Percentiles rank a stretch among this genome's conserved stretches.
phyloP scores from a whole-genome alignment of 2,888 invertebrate genomes.

The Chydorus sphaericus region DNA sequence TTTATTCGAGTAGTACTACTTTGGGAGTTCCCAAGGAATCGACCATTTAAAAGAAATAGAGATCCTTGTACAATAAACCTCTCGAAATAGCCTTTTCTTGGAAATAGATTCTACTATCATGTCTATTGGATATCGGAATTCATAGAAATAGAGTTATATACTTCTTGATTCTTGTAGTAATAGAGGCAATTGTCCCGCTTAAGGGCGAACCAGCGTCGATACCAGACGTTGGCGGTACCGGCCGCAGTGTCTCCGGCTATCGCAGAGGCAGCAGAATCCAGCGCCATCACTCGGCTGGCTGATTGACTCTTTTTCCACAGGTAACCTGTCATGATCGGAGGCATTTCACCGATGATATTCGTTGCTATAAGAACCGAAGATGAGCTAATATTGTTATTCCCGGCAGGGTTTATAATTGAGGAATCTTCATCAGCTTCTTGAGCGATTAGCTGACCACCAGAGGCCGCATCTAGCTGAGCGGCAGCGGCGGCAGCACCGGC shows the following conservation, averaged over 20 bases:
- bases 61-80: too few relatives aligned
- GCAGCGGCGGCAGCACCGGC: constrained; percentile 13
- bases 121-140: too few relatives aligned
- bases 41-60: too few relatives aligned
- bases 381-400: background rate
- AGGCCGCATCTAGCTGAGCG: background rate
- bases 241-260: too few relatives aligned
- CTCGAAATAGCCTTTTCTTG: too few relatives aligned
- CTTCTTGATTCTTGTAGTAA: constrained; percentile 82
- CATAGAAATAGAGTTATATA: constrained; percentile 39
- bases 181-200: constrained; percentile 86
- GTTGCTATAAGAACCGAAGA: too few relatives aligned
- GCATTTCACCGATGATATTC: too few relatives aligned
- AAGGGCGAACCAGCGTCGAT: constrained; percentile 76
- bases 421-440: background rate
- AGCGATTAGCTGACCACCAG: too few relatives aligned
- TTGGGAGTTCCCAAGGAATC: too few relatives aligned
- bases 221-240: constrained; percentile 57
- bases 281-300: constrained; percentile 16
- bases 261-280: constrained; percentile 13
- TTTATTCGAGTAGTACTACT: too few relatives aligned
- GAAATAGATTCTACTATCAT: too few relatives aligned
- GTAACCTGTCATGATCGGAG: constrained; percentile 11
- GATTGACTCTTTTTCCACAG: constrained; percentile 16
- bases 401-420: background rate